Percentiles rank a stretch among this genome's conserved stretches.
Conservation (phyloP, 2,888 invertebrate species). For the Tholera decimalis region DNA sequence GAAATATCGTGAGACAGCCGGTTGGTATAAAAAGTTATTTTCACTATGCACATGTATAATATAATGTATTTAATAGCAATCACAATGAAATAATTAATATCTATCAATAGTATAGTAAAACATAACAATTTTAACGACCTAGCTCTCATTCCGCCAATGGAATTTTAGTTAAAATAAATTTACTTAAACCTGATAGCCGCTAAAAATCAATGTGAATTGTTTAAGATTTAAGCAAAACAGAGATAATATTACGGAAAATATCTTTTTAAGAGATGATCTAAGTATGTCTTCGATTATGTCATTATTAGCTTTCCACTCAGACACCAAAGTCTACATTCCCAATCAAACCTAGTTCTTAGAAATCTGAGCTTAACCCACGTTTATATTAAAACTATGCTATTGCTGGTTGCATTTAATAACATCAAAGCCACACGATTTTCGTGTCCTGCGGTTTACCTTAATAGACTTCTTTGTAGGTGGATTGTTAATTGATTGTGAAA, state of each 20-base stretch:
- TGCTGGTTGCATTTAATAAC: constrained; percentile 33
- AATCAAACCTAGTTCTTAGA: constrained; percentile 46
- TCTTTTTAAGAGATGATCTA: constrained; percentile 30
- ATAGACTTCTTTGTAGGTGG: constrained; percentile 33
- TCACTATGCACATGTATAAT: background rate
- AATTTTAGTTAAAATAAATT: background rate
- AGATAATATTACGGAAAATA: background rate
- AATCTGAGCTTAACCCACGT: constrained; percentile 31
- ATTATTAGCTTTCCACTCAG: constrained; percentile 40
- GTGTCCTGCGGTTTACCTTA: constrained; percentile 73
- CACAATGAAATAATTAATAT: background rate
- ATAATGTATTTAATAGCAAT: background rate
- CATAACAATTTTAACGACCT: background rate
- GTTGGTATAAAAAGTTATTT: background rate
- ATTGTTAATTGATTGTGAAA: constrained; percentile 51
- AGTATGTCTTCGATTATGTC: constrained; percentile 26
- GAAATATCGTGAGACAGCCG: background rate
- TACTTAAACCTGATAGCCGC: background rate
- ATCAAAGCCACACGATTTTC: constrained; percentile 70
- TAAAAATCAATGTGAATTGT: background rate
- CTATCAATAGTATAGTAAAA: too few relatives aligned
- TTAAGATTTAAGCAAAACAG: background rate
- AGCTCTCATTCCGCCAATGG: background rate
- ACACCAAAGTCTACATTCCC: constrained; percentile 15
- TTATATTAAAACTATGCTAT: constrained; percentile 25